Base-by-base conservation (phyloP, 2,797 vertebrate species). In the Microctenopoma lineatum region DNA sequence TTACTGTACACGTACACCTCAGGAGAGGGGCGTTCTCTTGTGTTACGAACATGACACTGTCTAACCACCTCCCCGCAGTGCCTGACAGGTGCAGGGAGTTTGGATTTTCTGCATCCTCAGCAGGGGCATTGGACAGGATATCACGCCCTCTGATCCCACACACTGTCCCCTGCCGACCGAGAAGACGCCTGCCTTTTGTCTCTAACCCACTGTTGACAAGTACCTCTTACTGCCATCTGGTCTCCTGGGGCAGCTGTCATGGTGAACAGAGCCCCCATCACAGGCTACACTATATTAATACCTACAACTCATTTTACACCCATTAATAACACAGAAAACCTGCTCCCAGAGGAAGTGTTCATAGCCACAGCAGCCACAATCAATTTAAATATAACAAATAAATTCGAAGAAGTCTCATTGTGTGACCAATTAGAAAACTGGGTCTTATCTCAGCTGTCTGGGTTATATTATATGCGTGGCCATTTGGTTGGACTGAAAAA, bases 181-280 rank as follows among this genome's bases (percentile, higher is more conserved):
- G 80, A 87, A 89, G 92, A 93, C 38, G 79, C 63, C 84, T 88
- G 86, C 81, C 85, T 90, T 92, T 90, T 91, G 84, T 91, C 80
- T 86, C 54, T 52, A 71, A 80, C 76, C 75, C 67, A 60, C 74
- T 83, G 86, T 60, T 93, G 92, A 94, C 91, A 92, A 83, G 89
- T 90, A 91, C 84, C 87, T 92, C 90, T 92, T 90, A 92, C 85
- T 86, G 92, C 88, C 85, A 83, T 73, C 66, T 76, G 79, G 77
- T 93, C 90, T 91, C 90, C 84, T 78, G 91, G 90, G 91, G 92
- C 84, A 89, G 84, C 89, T 87, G 70, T 90, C 92, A 89, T 63
- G 75, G 78, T 68, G 86, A 89, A 86, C 87, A 70, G 67, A 80
- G 67, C 59, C 65, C 79, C 67, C 64, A 56, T 83, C 74, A 83